Evolutionary conservation across 2,888 invertebrate species (phyloP), one percentile per base, ranked within the genome.

Genomic region (Folsomia manolachei): DNA sequence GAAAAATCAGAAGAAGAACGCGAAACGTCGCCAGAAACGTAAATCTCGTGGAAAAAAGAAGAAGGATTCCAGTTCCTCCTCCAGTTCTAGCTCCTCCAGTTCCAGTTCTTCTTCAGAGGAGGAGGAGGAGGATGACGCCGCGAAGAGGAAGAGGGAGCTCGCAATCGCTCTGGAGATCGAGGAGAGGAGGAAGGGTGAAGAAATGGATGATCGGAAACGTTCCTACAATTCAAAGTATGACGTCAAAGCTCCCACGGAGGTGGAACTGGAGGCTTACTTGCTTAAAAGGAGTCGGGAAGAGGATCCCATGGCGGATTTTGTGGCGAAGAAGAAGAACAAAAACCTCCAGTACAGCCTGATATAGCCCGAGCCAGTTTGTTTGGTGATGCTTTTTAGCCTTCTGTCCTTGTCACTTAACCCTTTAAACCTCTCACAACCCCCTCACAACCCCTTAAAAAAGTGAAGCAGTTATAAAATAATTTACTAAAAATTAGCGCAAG

Each of bases 261-360:
- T 94, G 77, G 95, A 98, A 83, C 88, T 97, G 83, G 97, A 98
- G 84, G 95, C 95, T 0, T 97, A 92, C 85, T 90, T 91, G 83
- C 90, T 94, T 86, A 97, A 94, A 84, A 87, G 92, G 69, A 86
- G 88, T 69, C 86, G 94, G 60, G 90, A 90, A 0, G 94, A 95
- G 78, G 98, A 99, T 86, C 98, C 98, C 0, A 97, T 98, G 97
- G 88, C 90, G 70, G 90, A 92, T 76, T 92, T 91, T 84, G 78
- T 86, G 53, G 64, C 69, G 21, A 75, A 73, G 14, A 76, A 78
- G 62, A 75, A 76, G 62, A 79, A 75, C 52, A 75, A 78, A 63
- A 62, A 75, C n/a, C n/a, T n/a, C n/a, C n/a, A n/a, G n/a, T n/a
- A n/a, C n/a, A n/a, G n/a, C n/a, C n/a, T n/a, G n/a, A n/a, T n/a